Conservation (phyloP, 1,140 invertebrate genomes). For the Helicoverpa armigera region DNA sequence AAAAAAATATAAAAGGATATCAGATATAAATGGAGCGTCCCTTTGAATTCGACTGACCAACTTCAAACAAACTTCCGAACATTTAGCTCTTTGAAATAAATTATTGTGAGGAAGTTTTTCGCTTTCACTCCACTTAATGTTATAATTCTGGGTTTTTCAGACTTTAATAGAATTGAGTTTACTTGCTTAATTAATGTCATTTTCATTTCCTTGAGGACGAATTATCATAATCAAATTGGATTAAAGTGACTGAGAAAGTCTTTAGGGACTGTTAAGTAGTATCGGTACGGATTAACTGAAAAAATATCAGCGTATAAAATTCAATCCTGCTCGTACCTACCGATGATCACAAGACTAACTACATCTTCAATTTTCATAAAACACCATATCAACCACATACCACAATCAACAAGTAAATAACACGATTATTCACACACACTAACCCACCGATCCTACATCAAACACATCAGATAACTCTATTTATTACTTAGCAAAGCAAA, state of each 20-base stretch:
- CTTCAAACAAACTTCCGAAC: slow-evolving; percentile 17
- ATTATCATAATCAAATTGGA: too few relatives aligned
- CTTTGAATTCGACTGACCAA: slow-evolving; percentile 23
- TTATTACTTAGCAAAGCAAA: slow-evolving; percentile 29
- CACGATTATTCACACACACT: not conserved
- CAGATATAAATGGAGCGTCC: slow-evolving; percentile 18
- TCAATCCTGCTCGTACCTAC: too few relatives aligned
- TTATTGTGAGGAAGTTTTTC: slow-evolving; percentile 1
- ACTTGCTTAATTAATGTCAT: not conserved
- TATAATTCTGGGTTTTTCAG: not conserved
- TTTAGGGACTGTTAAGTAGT: too few relatives aligned
- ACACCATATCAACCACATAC: too few relatives aligned
- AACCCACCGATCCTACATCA: not conserved
- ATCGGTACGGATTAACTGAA: too few relatives aligned
- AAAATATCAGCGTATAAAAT: too few relatives aligned
- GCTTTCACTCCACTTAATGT: not conserved
- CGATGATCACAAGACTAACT: too few relatives aligned
- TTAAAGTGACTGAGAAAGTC: too few relatives aligned
- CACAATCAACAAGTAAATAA: not conserved
- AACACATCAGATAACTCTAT: slow-evolving; percentile 4
- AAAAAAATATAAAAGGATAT: not conserved
- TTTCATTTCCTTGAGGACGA: not conserved
- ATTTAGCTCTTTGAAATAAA: slow-evolving; percentile 8
- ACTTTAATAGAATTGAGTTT: not conserved
- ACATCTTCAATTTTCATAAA: too few relatives aligned